Conservation (phyloP, 1,140 invertebrate species). For the Drosophila takahashii region DNA sequence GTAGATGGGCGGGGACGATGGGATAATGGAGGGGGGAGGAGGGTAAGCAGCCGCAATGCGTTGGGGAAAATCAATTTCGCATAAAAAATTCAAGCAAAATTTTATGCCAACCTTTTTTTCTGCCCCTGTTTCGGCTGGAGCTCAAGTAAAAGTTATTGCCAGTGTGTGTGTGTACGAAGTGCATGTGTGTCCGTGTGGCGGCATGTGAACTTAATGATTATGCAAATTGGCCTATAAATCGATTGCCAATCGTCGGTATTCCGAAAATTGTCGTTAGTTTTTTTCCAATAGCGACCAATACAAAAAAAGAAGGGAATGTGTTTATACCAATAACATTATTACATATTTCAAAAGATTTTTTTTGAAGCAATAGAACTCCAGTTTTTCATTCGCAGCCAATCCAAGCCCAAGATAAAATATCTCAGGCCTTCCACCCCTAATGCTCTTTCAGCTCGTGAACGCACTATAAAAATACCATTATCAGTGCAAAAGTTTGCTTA, state of each 20-base stretch:
- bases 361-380: neutral
- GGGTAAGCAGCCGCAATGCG: slow-evolving; percentile 40
- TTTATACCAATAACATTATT: too few relatives aligned
- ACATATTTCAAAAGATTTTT: too few relatives aligned
- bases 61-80: slow-evolving; percentile 75
- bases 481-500: slow-evolving; percentile 77
- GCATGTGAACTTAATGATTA: slow-evolving; percentile 76
- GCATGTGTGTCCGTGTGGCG: slow-evolving; percentile 28
- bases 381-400: neutral
- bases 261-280: slow-evolving; percentile 64
- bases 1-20: neutral
- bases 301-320: too few relatives aligned
- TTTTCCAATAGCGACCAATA: slow-evolving; percentile 38
- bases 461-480: slow-evolving; percentile 84
- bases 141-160: slow-evolving; percentile 69
- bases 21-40: neutral
- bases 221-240: slow-evolving; percentile 81
- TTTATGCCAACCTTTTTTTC: slow-evolving; percentile 75
- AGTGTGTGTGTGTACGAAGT: slow-evolving; percentile 13
- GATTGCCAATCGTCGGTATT: slow-evolving; percentile 67
- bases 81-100: slow-evolving; percentile 82
- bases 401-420: neutral
- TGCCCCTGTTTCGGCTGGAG: slow-evolving; percentile 18
- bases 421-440: slow-evolving; percentile 15
- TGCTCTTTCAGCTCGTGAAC: slow-evolving; percentile 73